A percentile compares a stretch with the other conserved stretches of the same genome.
Conservation (phyloP, 2,888 invertebrate genomes). For the Orthosia gracilis region DNA sequence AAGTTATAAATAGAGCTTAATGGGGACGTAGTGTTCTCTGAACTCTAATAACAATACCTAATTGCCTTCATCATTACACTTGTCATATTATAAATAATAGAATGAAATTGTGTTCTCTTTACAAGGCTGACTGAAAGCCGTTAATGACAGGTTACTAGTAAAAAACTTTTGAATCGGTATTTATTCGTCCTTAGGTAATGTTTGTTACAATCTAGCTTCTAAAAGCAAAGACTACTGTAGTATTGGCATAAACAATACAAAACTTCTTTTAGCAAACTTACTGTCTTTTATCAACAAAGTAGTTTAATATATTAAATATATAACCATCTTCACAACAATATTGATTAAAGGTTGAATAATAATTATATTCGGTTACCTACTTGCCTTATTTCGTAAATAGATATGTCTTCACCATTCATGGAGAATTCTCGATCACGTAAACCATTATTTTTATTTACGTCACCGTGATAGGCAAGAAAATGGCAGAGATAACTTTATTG, state of each 20-base stretch:
- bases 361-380: neutral
- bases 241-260: conserved; percentile 5
- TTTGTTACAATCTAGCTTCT: neutral
- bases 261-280: neutral
- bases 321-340: neutral
- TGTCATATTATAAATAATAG: neutral
- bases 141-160: neutral
- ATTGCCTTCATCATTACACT: neutral
- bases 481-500: conserved; percentile 56
- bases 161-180: neutral
- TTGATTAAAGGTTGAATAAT: neutral
- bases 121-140: neutral
- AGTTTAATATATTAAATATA: neutral
- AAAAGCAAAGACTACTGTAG: neutral
- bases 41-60: neutral
- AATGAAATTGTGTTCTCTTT: neutral
- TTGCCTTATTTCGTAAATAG: conserved; percentile 14
- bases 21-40: neutral
- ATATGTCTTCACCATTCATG: conserved; percentile 34
- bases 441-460: conserved; percentile 47
- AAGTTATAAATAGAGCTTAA: neutral
- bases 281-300: neutral
- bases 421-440: conserved; percentile 34
- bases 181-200: neutral
- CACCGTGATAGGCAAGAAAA: conserved; percentile 55